These are phyloP conservation scores for Okapia johnstoni DNA, from an alignment of 2,113 vertebrate species.

Conservation along the genomic window DNA sequence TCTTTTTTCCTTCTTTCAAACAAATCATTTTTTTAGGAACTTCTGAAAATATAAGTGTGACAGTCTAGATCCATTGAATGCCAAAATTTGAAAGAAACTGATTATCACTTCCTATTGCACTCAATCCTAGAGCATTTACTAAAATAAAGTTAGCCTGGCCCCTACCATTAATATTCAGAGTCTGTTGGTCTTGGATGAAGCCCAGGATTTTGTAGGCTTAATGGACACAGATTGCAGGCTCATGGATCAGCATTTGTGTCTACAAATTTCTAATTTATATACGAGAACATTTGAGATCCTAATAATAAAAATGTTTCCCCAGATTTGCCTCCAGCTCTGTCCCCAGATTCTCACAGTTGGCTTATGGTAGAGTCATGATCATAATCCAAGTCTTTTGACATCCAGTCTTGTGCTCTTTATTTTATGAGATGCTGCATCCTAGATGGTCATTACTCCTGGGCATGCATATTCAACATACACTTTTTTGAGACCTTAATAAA, in stretches of 20 bases:
- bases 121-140: neutral
- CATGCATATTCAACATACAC: neutral
- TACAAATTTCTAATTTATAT: neutral
- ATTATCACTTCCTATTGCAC: neutral
- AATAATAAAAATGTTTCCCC: neutral
- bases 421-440: neutral
- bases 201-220: neutral
- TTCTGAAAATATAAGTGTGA: neutral
- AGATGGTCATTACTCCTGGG: neutral
- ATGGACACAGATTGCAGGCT: neutral
- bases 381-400: neutral
- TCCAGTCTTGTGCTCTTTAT: neutral
- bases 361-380: neutral
- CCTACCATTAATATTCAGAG: neutral
- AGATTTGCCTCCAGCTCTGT: neutral
- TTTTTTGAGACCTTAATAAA: neutral
- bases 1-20: neutral
- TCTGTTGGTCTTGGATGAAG: neutral
- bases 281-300: neutral
- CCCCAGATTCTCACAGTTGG: neutral
- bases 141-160: neutral
- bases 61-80: neutral
- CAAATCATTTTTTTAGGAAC: neutral
- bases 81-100: neutral
- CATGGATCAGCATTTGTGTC: neutral